These are phyloP conservation scores for Argya squamiceps DNA, from an alignment of 2,797 vertebrate species.

Conservation along the genomic window DNA sequence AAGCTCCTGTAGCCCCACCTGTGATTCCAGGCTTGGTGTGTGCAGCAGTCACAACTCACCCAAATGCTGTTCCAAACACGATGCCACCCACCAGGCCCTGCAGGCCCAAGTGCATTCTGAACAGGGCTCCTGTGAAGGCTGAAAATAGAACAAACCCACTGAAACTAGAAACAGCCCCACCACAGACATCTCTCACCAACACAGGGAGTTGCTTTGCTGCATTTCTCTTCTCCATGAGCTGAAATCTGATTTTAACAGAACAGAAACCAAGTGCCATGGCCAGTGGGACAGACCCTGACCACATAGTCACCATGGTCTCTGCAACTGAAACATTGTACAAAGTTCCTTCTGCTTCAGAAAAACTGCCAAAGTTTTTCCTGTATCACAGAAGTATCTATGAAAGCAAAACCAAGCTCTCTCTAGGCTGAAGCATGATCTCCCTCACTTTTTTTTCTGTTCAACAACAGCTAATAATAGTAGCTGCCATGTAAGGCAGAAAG, in stretches of 20 bases:
- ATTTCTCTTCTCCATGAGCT: background rate
- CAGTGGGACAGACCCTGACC: background rate
- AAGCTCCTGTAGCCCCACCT: background rate
- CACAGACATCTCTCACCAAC: background rate
- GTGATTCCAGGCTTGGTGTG: background rate
- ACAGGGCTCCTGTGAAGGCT: constrained; percentile 90
- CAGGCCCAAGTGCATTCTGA: constrained; percentile 88
- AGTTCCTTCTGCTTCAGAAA: background rate
- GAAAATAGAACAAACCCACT: background rate
- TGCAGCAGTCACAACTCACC: constrained; percentile 79
- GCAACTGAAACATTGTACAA: background rate
- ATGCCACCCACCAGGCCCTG: constrained; percentile 83
- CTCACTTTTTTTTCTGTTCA: background rate
- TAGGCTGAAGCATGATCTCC: background rate
- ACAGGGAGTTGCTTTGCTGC: background rate
- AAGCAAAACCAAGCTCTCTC: background rate
- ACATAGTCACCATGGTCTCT: background rate
- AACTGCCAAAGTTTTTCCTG: background rate
- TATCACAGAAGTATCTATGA: background rate
- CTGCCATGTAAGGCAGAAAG: background rate
- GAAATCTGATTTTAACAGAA: background rate
- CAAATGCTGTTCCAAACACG: constrained; percentile 82
- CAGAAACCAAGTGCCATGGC: background rate
- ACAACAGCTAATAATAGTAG: background rate
- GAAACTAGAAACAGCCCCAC: background rate